Evolutionary conservation across 2,888 invertebrate genomes (phyloP).

Genomic region (Xanthorhoe spadicearia): DNA sequence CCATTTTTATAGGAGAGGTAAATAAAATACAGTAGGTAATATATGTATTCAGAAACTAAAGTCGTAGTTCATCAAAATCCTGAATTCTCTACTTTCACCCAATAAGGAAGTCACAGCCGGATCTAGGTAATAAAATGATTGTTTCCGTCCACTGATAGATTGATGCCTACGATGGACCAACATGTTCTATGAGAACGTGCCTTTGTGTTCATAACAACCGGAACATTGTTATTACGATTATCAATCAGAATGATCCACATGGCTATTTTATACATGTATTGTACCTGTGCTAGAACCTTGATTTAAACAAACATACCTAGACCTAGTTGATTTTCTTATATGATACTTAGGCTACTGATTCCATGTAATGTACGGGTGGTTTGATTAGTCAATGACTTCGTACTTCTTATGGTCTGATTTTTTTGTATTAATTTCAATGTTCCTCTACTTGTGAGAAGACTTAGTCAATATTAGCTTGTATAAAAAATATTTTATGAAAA

Average conservation of each 20-base stretch:
- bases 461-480: too few species aligned
- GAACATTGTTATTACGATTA: conserved; percentile 73
- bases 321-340: not conserved
- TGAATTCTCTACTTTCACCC: conserved; percentile 9
- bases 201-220: conserved; percentile 69
- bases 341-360: not conserved
- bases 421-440: too few species aligned
- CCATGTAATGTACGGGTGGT: too few species aligned
- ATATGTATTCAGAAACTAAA: not conserved
- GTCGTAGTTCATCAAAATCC: not conserved
- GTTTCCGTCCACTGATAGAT: conserved; percentile 15
- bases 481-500: too few species aligned
- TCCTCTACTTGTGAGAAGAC: too few species aligned
- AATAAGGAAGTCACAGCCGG: conserved; percentile 6
- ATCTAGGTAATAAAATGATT: conserved; percentile 19
- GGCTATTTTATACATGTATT: conserved; percentile 41
- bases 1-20: too few species aligned
- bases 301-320: not conserved
- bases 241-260: conserved; percentile 59
- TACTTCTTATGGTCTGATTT: too few species aligned
- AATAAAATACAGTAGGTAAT: too few species aligned
- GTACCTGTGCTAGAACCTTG: not conserved
- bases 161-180: conserved; percentile 23
- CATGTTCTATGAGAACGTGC: conserved; percentile 47
- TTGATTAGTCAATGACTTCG: too few species aligned